Evolutionary conservation across 92 coral and sea anemone genomes (phyloP).

Genomic region (Porites divaricata): DNA sequence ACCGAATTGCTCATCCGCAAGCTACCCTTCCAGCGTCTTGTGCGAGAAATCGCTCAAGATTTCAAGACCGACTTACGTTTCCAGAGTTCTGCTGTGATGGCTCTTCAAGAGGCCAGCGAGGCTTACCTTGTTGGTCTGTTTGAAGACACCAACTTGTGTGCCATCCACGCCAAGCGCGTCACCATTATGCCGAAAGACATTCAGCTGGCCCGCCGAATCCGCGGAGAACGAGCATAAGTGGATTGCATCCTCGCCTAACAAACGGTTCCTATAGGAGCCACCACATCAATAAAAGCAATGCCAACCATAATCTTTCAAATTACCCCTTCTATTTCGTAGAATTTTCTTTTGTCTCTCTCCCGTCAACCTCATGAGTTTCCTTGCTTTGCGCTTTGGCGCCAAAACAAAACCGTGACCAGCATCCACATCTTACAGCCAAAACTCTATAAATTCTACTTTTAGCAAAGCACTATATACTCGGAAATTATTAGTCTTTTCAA

Average conservation of each 20-base stretch:
- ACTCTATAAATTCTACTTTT: too few relatives aligned
- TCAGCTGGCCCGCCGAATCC: constrained; percentile 81
- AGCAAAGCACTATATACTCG: too few relatives aligned
- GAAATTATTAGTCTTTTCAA: too few relatives aligned
- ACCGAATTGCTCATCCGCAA: constrained; percentile 80
- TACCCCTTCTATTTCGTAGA: not conserved
- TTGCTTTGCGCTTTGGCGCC: not conserved
- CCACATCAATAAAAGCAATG: constrained; percentile 40
- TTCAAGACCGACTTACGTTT: constrained; percentile 86
- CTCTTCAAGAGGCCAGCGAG: constrained; percentile 84
- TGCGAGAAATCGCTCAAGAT: constrained; percentile 79
- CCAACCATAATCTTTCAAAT: not conserved
- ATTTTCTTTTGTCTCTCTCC: not conserved
- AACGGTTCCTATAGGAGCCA: constrained; percentile 94
- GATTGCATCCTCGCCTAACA: constrained; percentile 29
- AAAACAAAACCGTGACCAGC: not conserved
- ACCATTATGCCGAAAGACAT: constrained; percentile 87
- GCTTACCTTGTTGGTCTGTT: constrained; percentile 84
- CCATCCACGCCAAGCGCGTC: constrained; percentile 89
- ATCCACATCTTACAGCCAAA: too few relatives aligned
- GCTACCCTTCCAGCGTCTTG: constrained; percentile 81
- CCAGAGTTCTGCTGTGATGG: constrained; percentile 87
- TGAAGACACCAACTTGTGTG: constrained; percentile 89
- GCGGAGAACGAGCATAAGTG: constrained; percentile 62
- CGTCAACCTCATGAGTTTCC: not conserved